These are phyloP conservation scores for Stratiomys singularior DNA, from an alignment of 2,888 invertebrate species.

Conservation along the genomic window DNA sequence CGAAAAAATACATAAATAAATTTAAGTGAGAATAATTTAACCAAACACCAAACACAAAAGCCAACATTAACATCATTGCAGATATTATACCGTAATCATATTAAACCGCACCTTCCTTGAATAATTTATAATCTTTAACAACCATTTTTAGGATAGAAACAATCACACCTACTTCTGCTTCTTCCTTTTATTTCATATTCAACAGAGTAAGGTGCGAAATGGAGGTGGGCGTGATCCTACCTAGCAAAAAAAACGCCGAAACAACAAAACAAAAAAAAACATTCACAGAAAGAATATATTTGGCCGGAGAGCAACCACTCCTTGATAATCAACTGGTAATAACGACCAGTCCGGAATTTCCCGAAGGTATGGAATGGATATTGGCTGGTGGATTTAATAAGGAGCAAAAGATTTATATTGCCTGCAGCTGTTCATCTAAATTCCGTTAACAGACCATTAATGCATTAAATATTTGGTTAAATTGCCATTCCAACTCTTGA, in stretches of 20 bases:
- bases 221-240: too few species aligned
- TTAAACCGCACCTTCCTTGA: constrained; percentile 30
- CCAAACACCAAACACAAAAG: not conserved
- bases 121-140: constrained; percentile 21
- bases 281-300: too few species aligned
- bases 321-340: not conserved
- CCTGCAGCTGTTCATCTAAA: constrained; percentile 1
- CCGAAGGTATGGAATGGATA: not conserved
- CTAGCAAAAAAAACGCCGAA: too few species aligned
- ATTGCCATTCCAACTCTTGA: too few species aligned
- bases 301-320: not conserved
- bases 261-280: too few species aligned
- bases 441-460: not conserved
- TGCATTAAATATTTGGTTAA: not conserved
- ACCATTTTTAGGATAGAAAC: not conserved
- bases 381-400: not conserved
- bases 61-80: not conserved
- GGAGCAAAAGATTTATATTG: constrained; percentile 8
- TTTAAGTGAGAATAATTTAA: too few species aligned
- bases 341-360: not conserved
- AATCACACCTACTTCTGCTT: constrained; percentile 13
- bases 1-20: too few species aligned
- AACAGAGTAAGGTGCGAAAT: not conserved
- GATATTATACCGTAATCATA: constrained; percentile 8
- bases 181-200: not conserved